phyloP scores from a whole-genome alignment of 2,888 invertebrate genomes.

The Nasonia oneida region DNA sequence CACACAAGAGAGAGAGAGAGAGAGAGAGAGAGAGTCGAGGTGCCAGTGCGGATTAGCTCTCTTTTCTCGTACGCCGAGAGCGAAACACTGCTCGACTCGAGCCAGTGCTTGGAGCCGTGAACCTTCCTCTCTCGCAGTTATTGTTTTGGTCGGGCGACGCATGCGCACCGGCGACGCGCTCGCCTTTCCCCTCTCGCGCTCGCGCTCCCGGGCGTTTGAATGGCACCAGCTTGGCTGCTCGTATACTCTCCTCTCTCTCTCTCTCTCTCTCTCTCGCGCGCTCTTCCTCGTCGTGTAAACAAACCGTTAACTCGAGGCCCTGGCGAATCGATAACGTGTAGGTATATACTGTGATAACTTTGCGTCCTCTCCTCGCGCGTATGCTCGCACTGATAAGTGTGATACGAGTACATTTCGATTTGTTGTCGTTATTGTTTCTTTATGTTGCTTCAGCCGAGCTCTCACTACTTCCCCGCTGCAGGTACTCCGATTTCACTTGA shows the following conservation, averaged over 20 bases:
- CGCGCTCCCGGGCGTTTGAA: background rate
- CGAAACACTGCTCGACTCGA: constrained; percentile 47
- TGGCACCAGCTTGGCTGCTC: background rate
- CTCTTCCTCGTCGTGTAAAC: constrained; percentile 49
- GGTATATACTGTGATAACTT: background rate
- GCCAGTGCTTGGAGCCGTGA: constrained; percentile 32
- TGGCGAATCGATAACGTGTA: constrained; percentile 55
- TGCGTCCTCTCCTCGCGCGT: constrained; percentile 13
- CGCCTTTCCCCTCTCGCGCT: constrained; percentile 11
- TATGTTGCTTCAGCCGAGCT: background rate
- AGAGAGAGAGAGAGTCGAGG: background rate
- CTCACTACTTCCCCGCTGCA: background rate
- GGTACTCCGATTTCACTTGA: background rate
- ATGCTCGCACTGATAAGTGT: too few species aligned
- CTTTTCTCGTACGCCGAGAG: constrained; percentile 41
- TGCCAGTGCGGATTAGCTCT: constrained; percentile 47
- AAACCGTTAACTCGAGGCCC: constrained; percentile 54
- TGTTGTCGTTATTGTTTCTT: background rate
- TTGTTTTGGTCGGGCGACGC: constrained; percentile 77
- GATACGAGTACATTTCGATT: background rate
- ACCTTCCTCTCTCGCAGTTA: constrained; percentile 68
- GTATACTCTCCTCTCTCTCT: background rate
- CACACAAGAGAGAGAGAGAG: background rate
- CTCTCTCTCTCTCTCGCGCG: constrained; percentile 8
- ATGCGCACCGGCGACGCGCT: constrained; percentile 70